Evolutionary conservation across 2,888 invertebrate genomes (phyloP).

Genomic region (Minunthozetes semirufus): DNA sequence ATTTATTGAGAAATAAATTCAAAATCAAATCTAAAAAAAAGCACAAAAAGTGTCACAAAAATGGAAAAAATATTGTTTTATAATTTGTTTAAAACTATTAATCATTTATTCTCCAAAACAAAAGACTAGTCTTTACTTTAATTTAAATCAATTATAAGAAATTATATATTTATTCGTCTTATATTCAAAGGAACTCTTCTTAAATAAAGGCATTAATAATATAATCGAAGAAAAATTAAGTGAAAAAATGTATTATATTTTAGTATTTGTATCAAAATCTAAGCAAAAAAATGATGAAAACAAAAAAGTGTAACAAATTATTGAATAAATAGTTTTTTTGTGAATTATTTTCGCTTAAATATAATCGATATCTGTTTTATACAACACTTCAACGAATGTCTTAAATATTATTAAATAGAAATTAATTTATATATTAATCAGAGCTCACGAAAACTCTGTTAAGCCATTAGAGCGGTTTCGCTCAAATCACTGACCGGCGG

Average conservation of each 20-base stretch:
- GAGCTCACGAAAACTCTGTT: not conserved
- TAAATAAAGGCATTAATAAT: not conserved
- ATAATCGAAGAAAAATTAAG: no score
- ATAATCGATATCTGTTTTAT: slow-evolving; percentile 2
- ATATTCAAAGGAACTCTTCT: slow-evolving; percentile 2
- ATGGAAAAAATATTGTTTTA: no score
- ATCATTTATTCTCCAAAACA: no score
- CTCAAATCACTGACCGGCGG: not conserved
- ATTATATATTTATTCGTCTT: not conserved
- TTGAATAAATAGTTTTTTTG: not conserved
- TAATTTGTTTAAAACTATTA: no score
- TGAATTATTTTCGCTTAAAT: slow-evolving; percentile 1
- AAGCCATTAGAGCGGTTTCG: not conserved
- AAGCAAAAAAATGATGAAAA: no score
- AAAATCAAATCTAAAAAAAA: no score
- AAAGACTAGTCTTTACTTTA: not conserved
- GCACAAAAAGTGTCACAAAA: no score
- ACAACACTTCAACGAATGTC: not conserved
- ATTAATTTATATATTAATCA: not conserved
- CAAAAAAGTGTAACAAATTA: no score
- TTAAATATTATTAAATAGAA: not conserved
- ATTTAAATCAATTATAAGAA: not conserved
- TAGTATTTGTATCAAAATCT: no score
- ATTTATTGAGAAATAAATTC: no score
- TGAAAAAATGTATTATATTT: no score